phyloP scores from a whole-genome alignment of 2,113 vertebrate genomes.

The Vireo altiloquus region DNA sequence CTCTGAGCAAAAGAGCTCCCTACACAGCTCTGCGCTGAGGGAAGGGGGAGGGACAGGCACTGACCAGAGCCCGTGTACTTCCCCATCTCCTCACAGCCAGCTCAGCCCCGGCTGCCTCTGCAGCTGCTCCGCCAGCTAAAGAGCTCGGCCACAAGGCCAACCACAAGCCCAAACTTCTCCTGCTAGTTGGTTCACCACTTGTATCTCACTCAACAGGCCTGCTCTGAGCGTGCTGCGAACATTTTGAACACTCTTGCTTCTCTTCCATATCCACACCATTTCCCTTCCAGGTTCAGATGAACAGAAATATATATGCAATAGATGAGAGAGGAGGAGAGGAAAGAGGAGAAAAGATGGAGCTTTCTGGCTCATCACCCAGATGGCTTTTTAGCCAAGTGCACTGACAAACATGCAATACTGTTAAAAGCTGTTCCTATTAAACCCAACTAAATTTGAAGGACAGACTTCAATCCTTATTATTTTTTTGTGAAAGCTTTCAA shows the following conservation, averaged over 20 bases:
- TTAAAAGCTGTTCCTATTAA: background rate
- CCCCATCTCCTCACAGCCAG: slow-evolving; percentile 48
- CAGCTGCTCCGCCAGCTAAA: slow-evolving; percentile 18
- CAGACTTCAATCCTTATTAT: background rate
- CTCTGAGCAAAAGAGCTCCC: slow-evolving; percentile 32
- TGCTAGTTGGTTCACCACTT: background rate
- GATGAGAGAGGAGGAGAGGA: background rate
- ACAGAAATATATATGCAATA: background rate
- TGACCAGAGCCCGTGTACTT: slow-evolving; percentile 38
- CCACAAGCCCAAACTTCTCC: slow-evolving; percentile 47
- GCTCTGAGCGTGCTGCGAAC: background rate
- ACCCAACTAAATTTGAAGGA: background rate
- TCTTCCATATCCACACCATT: background rate
- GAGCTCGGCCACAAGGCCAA: background rate
- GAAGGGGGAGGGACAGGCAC: slow-evolving; percentile 35
- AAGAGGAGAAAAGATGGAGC: background rate
- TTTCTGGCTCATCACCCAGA: background rate
- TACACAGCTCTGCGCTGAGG: background rate
- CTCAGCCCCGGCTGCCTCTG: background rate
- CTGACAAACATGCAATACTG: background rate
- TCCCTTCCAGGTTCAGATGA: background rate
- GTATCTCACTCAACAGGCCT: background rate
- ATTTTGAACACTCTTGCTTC: background rate
- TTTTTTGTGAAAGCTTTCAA: background rate
- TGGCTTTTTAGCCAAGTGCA: background rate